Conservation (phyloP, 1,140 invertebrate species). For the Trachymyrmex cornetzi region DNA sequence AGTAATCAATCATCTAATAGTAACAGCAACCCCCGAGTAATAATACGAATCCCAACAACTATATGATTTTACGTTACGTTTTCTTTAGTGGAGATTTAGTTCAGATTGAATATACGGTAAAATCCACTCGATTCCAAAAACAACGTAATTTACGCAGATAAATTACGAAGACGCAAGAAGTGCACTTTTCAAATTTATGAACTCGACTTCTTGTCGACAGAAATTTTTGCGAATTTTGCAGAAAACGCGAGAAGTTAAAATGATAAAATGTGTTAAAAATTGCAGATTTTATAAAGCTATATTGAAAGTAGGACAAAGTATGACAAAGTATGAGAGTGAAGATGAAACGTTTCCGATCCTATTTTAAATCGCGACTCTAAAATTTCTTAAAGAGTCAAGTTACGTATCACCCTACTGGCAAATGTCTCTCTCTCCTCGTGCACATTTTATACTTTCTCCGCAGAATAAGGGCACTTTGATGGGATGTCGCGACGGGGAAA, state of each 20-base stretch:
- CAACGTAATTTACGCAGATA: not conserved
- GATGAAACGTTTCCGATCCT: slow-evolving; percentile 1
- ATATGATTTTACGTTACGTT: not conserved
- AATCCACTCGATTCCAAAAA: not conserved
- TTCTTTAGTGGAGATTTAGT: not conserved
- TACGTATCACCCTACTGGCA: not conserved
- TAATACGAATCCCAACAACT: not conserved
- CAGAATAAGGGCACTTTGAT: not conserved
- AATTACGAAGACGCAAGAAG: not conserved
- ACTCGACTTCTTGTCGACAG: not conserved
- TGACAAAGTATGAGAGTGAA: not conserved
- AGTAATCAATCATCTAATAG: too few relatives aligned
- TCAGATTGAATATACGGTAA: not conserved
- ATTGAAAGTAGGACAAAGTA: not conserved
- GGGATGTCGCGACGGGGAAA: slow-evolving; percentile 19
- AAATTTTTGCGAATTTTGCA: not conserved
- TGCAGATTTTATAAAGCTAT: not conserved
- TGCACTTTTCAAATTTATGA: not conserved
- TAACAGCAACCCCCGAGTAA: too few relatives aligned
- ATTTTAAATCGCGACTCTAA: not conserved
- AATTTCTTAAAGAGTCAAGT: slow-evolving; percentile 22
- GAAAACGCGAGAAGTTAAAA: not conserved
- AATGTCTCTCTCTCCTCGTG: not conserved
- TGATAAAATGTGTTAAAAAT: not conserved
- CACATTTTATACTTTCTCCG: not conserved